Conservation (phyloP, 2,888 invertebrate genomes). For the Eristalis intricaria region DNA sequence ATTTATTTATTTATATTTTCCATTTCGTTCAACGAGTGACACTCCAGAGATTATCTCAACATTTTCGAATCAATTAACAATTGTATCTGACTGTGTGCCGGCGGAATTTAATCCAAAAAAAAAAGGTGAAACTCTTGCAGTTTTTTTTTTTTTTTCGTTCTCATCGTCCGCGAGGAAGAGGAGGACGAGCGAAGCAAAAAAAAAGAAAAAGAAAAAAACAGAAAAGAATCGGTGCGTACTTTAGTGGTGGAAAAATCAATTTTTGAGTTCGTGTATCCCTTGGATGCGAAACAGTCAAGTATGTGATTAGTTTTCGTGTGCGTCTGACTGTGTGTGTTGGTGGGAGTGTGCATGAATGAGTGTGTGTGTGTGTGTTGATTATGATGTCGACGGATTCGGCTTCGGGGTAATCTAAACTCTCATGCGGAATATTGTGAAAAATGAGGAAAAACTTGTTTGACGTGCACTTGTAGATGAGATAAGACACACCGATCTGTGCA, state of each 20-base stretch:
- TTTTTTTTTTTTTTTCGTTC: not conserved
- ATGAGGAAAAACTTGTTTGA: slow-evolving; percentile 32
- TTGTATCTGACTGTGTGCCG: slow-evolving; percentile 6
- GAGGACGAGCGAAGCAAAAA: slow-evolving; percentile 1
- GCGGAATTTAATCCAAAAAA: slow-evolving; percentile 6
- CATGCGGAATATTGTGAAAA: slow-evolving; percentile 15
- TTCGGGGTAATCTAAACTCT: slow-evolving; percentile 2
- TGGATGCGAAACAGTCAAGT: slow-evolving; percentile 36
- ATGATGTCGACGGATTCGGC: not conserved
- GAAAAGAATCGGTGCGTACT: slow-evolving; percentile 55
- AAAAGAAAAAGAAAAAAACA: too few relatives aligned
- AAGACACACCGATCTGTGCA: slow-evolving; percentile 12
- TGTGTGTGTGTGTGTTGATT: slow-evolving; percentile 21
- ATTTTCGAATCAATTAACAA: slow-evolving; percentile 27
- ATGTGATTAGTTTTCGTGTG: not conserved
- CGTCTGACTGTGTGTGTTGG: slow-evolving; percentile 4
- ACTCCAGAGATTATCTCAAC: slow-evolving; percentile 18
- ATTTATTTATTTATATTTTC: slow-evolving; percentile 46
- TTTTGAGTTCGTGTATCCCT: slow-evolving; percentile 54
- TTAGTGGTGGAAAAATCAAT: slow-evolving; percentile 60
- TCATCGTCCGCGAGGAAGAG: not conserved
- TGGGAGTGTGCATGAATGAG: not conserved
- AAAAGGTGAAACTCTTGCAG: not conserved
- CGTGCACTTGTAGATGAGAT: slow-evolving; percentile 39
- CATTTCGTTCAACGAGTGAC: slow-evolving; percentile 8